Evolutionary conservation across 2,888 invertebrate genomes (phyloP).

Genomic region (Protonemura montana): DNA sequence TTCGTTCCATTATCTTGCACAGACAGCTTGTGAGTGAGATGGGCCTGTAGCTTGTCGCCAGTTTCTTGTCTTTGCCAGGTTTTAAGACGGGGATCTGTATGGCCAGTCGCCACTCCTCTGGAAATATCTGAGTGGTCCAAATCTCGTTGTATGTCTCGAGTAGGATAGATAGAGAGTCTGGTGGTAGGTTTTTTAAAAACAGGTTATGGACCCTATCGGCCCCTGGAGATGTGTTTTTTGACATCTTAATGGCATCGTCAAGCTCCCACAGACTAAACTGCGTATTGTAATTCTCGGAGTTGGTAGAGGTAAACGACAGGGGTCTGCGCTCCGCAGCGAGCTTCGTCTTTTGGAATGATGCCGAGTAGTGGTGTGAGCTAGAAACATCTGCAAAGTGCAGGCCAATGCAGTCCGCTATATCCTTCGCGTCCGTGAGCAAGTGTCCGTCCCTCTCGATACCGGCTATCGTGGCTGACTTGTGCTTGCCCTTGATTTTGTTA

Average conservation of each 20-base stretch:
- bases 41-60: conserved; percentile 49
- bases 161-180: neutral
- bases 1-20: conserved; percentile 52
- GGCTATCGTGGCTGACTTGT: conserved; percentile 24
- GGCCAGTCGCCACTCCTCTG: conserved; percentile 35
- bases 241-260: conserved; percentile 1
- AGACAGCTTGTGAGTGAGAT: conserved; percentile 53
- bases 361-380: conserved; percentile 32
- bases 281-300: conserved; percentile 31
- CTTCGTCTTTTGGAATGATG: conserved; percentile 22
- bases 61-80: conserved; percentile 19
- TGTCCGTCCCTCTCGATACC: neutral
- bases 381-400: conserved; percentile 34
- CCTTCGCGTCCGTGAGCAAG: neutral
- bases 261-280: conserved; percentile 8
- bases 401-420: conserved; percentile 28
- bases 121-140: conserved; percentile 24
- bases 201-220: conserved; percentile 36
- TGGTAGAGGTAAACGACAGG: conserved; percentile 28
- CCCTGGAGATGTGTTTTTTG: conserved; percentile 39
- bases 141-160: conserved; percentile 35
- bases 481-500: conserved; percentile 30
- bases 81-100: conserved; percentile 31
- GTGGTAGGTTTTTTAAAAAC: conserved; percentile 27
- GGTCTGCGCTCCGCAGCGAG: conserved; percentile 22